phyloP scores from a whole-genome alignment of 2,113 vertebrate species.

The Cricetomys ansorgei region DNA sequence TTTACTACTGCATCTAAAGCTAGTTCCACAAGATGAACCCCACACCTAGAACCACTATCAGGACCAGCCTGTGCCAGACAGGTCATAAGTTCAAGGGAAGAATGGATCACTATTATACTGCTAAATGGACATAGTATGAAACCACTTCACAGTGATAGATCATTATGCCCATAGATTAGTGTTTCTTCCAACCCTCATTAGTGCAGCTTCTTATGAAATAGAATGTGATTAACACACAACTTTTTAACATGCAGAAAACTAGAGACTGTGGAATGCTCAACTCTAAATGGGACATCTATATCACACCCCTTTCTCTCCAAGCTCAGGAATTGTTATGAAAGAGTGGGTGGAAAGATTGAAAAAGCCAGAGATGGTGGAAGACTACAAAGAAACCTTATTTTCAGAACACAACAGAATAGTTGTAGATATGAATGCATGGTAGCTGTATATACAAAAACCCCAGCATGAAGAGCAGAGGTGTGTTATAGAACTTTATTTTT shows the following conservation, averaged over 20 bases:
- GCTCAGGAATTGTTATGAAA: not conserved
- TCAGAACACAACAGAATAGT: not conserved
- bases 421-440: not conserved
- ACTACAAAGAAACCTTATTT: not conserved
- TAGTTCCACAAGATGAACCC: not conserved
- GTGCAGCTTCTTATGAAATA: not conserved
- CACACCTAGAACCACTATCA: not conserved
- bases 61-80: accelerated
- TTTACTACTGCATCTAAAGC: not conserved
- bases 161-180: not conserved
- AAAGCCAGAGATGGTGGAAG: not conserved
- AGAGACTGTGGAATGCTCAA: not conserved
- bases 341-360: not conserved
- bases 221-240: not conserved
- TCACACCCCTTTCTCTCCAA: not conserved
- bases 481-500: no score
- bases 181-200: not conserved
- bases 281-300: not conserved
- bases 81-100: not conserved
- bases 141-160: not conserved
- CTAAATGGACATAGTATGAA: not conserved
- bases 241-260: not conserved
- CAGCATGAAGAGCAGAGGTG: not conserved
- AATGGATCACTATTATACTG: not conserved
- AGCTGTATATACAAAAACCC: not conserved